phyloP scores from a whole-genome alignment of 2,888 invertebrate species.

The Drosophila mimica region DNA sequence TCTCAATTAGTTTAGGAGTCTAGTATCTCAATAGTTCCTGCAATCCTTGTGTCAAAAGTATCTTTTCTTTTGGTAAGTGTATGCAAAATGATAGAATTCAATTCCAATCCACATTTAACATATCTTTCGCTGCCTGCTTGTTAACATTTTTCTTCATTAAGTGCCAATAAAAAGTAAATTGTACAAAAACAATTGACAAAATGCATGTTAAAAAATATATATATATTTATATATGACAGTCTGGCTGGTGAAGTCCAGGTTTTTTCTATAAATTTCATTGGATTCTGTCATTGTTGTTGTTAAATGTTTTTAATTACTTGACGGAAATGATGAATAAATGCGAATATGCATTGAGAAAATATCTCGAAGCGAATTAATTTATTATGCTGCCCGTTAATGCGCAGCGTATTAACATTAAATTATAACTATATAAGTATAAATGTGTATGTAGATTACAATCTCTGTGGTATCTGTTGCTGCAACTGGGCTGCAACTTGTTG shows the following conservation, averaged over 20 bases:
- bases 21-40: background rate
- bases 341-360: conserved; percentile 10
- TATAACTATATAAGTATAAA: conserved; percentile 16
- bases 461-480: conserved; percentile 12
- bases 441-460: conserved; percentile 7
- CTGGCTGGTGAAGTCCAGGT: conserved; percentile 13
- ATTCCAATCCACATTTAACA: background rate
- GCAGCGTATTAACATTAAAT: conserved; percentile 58
- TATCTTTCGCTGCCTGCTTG: conserved; percentile 14
- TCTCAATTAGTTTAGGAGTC: too few relatives aligned
- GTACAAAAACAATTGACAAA: conserved; percentile 29
- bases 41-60: background rate
- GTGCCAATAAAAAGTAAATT: conserved; percentile 38
- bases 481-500: conserved; percentile 9
- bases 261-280: conserved; percentile 30
- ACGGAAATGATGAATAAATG: conserved; percentile 38
- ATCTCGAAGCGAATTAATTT: conserved; percentile 53
- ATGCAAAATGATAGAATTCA: background rate
- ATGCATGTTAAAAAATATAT: conserved; percentile 22
- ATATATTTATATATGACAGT: conserved; percentile 29
- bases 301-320: conserved; percentile 61
- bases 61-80: background rate
- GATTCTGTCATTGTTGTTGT: background rate
- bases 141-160: conserved; percentile 56
- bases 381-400: conserved; percentile 60